Conservation (phyloP, 2,888 invertebrate species). For the Lymantria dispar region DNA sequence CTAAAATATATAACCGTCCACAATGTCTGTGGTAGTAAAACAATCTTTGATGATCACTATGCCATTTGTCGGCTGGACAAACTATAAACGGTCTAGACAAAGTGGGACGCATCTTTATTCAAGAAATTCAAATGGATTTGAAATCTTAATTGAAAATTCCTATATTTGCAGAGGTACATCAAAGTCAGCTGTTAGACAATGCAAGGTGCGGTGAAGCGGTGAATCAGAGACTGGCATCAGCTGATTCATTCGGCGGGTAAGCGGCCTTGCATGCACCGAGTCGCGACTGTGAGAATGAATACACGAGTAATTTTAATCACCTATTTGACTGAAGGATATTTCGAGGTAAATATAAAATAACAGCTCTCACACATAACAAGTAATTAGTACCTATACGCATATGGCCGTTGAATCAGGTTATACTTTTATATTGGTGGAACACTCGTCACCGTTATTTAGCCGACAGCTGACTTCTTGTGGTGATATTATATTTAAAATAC, state of each 20-base stretch:
- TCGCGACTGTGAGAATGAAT: slow-evolving; percentile 49
- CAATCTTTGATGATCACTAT: slow-evolving; percentile 20
- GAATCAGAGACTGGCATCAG: slow-evolving; percentile 64
- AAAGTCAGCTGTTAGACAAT: slow-evolving; percentile 56
- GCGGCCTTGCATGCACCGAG: slow-evolving; percentile 63
- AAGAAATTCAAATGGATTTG: slow-evolving; percentile 23
- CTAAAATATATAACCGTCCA: background rate
- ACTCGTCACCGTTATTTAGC: slow-evolving; percentile 8
- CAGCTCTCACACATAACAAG: slow-evolving; percentile 20
- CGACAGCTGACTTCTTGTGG: slow-evolving; percentile 22
- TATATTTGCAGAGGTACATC: slow-evolving; percentile 32
- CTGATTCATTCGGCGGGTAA: slow-evolving; percentile 65
- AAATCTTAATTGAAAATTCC: slow-evolving; percentile 35
- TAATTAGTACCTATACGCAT: slow-evolving; percentile 21
- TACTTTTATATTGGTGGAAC: background rate
- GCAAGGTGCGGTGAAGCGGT: slow-evolving; percentile 51
- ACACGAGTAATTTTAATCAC: slow-evolving; percentile 51
- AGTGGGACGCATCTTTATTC: slow-evolving; percentile 16
- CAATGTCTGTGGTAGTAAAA: slow-evolving; percentile 2
- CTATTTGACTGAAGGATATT: slow-evolving; percentile 45
- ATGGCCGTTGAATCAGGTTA: background rate
- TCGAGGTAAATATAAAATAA: slow-evolving; percentile 36
- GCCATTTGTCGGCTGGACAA: slow-evolving; percentile 16
- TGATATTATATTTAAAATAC: slow-evolving; percentile 25
- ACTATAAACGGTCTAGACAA: slow-evolving; percentile 19